A percentile compares a stretch with the other conserved stretches of the same genome.
phyloP scores from a whole-genome alignment of 2,888 invertebrate genomes.

The Pyrrhia umbra region DNA sequence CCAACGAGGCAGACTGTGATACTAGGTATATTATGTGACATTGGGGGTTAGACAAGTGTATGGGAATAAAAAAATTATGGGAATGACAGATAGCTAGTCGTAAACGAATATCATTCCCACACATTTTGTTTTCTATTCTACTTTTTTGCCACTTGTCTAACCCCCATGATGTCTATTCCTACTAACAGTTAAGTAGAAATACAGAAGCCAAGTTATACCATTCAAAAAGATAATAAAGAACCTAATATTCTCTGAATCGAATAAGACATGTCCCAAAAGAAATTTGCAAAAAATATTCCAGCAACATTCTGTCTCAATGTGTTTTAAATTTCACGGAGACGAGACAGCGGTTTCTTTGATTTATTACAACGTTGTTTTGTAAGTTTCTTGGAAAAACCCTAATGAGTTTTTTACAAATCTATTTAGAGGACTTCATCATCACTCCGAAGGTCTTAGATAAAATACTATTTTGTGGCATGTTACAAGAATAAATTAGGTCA shows the following conservation, averaged over 20 bases:
- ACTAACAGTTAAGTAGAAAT: neutral
- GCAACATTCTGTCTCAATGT: conserved; percentile 11
- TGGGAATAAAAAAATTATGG: no score
- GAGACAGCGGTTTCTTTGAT: conserved; percentile 16
- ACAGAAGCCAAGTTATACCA: conserved; percentile 1
- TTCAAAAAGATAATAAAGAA: neutral
- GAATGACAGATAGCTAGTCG: no score
- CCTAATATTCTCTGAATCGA: neutral
- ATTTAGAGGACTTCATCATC: neutral
- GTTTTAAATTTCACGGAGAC: conserved; percentile 24
- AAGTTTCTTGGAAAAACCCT: conserved; percentile 6
- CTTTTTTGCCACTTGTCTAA: no score
- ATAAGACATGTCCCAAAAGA: neutral
- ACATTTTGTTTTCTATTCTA: no score
- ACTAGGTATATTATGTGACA: no score
- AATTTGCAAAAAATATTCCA: conserved; percentile 8
- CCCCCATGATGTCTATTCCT: no score
- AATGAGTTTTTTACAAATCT: conserved; percentile 4
- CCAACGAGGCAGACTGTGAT: no score
- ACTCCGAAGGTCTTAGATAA: neutral
- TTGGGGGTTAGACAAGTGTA: no score
- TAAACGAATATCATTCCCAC: no score
- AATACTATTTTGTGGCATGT: neutral
- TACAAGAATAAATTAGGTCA: no score
- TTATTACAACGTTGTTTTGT: conserved; percentile 26